Conservation (phyloP, 2,113 vertebrate species). For the Parotia lawesii region DNA sequence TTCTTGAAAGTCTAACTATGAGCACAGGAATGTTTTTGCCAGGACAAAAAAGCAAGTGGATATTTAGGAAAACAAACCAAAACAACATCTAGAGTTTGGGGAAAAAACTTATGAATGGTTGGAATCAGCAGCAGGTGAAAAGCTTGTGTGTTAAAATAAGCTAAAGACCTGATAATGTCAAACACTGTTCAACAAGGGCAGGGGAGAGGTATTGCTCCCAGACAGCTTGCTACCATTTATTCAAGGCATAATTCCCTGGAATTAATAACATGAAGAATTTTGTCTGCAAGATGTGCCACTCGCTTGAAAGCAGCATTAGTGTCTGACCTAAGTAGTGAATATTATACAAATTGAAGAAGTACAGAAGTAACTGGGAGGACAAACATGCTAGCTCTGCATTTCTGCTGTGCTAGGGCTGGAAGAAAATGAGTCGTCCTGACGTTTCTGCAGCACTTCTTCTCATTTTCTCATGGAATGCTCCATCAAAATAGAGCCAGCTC, state of each 20-base stretch:
- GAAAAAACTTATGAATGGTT: background rate
- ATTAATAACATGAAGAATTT: background rate
- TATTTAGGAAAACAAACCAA: background rate
- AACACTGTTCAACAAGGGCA: background rate
- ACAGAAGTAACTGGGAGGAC: background rate
- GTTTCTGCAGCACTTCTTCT: too few relatives aligned
- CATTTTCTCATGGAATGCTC: background rate
- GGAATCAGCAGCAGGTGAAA: background rate
- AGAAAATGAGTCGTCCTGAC: background rate
- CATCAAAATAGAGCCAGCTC: background rate
- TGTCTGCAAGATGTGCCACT: background rate
- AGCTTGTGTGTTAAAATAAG: background rate
- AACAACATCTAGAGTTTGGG: background rate
- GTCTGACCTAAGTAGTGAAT: background rate
- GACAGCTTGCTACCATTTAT: background rate
- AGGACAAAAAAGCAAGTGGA: background rate
- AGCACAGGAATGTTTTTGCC: background rate
- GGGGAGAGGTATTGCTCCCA: background rate
- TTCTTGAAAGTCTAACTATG: background rate
- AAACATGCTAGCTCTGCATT: background rate
- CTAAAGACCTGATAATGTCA: background rate
- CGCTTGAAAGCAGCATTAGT: rapidly evolving
- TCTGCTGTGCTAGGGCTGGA: background rate
- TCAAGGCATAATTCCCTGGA: background rate
- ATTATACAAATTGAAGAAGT: background rate